Base-by-base conservation (phyloP, 2,888 invertebrate genomes). In the Adelphocoris suturalis region DNA sequence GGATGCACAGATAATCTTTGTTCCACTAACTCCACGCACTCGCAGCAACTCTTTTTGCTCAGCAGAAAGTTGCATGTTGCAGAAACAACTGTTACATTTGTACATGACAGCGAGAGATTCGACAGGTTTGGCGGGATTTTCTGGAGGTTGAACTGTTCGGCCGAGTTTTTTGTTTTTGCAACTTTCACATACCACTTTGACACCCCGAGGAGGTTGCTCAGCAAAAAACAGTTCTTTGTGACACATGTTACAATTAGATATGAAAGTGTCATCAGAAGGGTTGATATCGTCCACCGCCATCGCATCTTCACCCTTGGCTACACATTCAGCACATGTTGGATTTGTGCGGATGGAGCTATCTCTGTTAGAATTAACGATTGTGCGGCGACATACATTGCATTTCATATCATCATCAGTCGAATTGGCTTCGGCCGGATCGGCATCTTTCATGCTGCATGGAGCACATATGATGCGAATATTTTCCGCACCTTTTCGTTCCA, bases 381-480 rank as follows among this genome's bases (percentile, higher is more conserved):
- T 78, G 11, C 85, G 57, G 13, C 19, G 61, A 46, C 85, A 85
- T 16, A 37, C 37, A 12, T 37, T 37, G 27, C 85, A 85, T 61
- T 85, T 86, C 0, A 86, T 23, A 2, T 86, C 75, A 13, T 47
- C 28, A 37, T 61, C 14, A 11, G 1, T 23, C 1, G 46, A 52
- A 23, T 52, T 48, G 0, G 19, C 27, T 27, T 19, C 68, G 5
- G 4, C 61, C 11, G 19, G 47, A n/a, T 86, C 48, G 16, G 46
- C 52, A 11, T 86, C 86, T 86, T 86, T 86, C 23, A 28, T 46
- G 19, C 86, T 86, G 86, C 86, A 86, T 0, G 86, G 86, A n/a
- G 86, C 61, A 23, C 86, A 86, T 37, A 86, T 86, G n/a, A 86
- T 86, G 0, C 86, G 68, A 47, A 86, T 86, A 28, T 86, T 86